Conservation (phyloP, 2,888 invertebrate species). For the Melolontha melolontha region DNA sequence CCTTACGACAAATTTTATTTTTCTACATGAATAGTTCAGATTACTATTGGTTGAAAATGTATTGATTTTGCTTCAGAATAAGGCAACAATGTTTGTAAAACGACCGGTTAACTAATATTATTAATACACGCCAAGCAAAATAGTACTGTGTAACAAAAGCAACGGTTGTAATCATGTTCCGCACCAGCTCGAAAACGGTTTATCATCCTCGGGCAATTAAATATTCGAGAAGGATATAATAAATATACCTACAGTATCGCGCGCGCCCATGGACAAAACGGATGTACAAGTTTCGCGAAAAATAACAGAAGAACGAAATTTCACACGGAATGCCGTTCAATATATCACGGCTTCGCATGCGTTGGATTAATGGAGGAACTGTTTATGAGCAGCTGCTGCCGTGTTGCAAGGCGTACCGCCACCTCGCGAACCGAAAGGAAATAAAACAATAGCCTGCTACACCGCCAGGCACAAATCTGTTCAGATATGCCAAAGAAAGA, state of each 20-base stretch:
- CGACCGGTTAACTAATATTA: too few species aligned
- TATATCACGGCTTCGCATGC: conserved; percentile 37
- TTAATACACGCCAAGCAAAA: too few species aligned
- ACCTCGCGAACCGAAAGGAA: conserved; percentile 21
- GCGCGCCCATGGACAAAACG: conserved; percentile 16
- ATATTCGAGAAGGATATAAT: conserved; percentile 30
- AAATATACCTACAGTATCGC: conserved; percentile 10
- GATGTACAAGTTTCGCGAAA: conserved; percentile 29
- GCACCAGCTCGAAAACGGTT: background rate
- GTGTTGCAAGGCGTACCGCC: conserved; percentile 26
- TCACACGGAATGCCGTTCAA: conserved; percentile 40
- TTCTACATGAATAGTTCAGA: too few species aligned
- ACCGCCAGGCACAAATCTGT: conserved; percentile 29
- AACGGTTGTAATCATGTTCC: conserved; percentile 7
- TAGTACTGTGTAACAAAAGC: background rate
- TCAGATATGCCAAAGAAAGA: conserved; percentile 10
- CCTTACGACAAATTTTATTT: too few species aligned
- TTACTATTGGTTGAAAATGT: too few species aligned
- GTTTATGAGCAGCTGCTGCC: conserved; percentile 40
- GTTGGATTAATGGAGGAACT: conserved; percentile 32
- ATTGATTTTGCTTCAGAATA: too few species aligned
- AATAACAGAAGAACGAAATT: conserved; percentile 37
- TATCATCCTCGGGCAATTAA: conserved; percentile 33
- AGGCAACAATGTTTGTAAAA: too few species aligned
- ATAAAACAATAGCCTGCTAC: conserved; percentile 32